A percentile compares a stretch with the other conserved stretches of the same genome.
Evolutionary conservation across 2,113 vertebrate species (phyloP).

Genomic region (Arothron firmamentum): DNA sequence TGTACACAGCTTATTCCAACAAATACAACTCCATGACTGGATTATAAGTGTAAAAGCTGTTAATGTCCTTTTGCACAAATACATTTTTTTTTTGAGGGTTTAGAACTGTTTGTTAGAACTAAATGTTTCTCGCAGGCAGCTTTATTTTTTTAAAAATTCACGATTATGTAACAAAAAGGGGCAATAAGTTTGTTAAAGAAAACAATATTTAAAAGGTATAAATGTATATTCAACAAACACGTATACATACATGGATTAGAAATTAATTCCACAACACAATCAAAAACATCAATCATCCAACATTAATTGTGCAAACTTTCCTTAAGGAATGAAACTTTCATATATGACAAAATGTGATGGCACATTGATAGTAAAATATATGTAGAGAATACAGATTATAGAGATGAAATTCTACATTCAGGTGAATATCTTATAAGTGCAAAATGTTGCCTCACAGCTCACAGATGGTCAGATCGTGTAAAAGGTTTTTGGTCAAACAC

Average conservation of each 20-base stretch:
- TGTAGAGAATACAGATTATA: not conserved
- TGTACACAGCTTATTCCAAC: conserved; percentile 24
- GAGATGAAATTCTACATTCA: conserved; percentile 57
- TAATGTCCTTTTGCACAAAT: too few relatives aligned
- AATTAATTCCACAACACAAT: conserved; percentile 30
- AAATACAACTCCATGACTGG: not conserved
- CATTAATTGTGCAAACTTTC: conserved; percentile 64
- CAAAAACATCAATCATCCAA: conserved; percentile 27
- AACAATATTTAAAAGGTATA: conserved; percentile 29
- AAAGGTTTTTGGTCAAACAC: conserved; percentile 32
- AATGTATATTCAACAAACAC: conserved; percentile 27
- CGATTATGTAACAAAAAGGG: not conserved
- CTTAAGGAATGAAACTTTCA: conserved; percentile 45
- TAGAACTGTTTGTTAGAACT: not conserved
- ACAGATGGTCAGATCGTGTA: conserved; percentile 4
- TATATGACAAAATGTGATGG: conserved; percentile 55
- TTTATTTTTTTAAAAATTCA: conserved; percentile 11
- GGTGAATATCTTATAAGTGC: conserved; percentile 60
- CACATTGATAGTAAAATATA: conserved; percentile 31
- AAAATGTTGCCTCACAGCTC: conserved; percentile 60
- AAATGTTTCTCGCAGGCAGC: conserved; percentile 17
- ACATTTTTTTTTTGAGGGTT: not conserved
- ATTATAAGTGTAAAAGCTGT: too few relatives aligned
- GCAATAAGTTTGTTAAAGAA: not conserved
- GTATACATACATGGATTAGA: conserved; percentile 22